Evolutionary conservation across 2,888 invertebrate species (phyloP).

Genomic region (Heterodera filipjevi): DNA sequence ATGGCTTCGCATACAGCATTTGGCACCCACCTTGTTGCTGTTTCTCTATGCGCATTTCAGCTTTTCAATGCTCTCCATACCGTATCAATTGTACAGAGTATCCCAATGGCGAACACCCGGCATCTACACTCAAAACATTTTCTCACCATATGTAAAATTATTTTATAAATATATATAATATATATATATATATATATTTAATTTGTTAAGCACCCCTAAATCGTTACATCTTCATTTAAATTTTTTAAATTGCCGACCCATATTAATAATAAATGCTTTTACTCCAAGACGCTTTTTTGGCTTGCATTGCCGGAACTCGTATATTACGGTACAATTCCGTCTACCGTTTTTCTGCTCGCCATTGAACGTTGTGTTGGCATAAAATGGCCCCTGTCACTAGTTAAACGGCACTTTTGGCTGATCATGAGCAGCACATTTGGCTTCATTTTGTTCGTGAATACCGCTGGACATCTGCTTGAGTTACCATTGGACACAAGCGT

Average conservation of each 20-base stretch:
- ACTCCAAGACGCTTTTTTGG: conserved; percentile 5
- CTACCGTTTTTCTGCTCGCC: conserved; percentile 13
- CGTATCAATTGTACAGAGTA: conserved; percentile 23
- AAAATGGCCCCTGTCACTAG: not conserved
- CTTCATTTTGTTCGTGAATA: conserved; percentile 1
- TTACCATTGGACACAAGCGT: conserved; percentile 7
- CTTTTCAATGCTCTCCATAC: not conserved
- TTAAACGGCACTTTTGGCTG: not conserved
- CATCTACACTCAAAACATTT: not conserved
- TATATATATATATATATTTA: too few species aligned
- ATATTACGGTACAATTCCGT: conserved; percentile 20
- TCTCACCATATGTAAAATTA: conserved; percentile 18
- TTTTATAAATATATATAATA: too few species aligned
- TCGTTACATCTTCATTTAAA: too few species aligned
- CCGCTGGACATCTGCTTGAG: conserved; percentile 18
- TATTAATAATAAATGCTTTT: too few species aligned
- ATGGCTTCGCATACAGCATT: conserved; percentile 8
- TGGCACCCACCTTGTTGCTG: not conserved
- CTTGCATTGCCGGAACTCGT: conserved; percentile 26
- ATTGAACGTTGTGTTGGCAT: conserved; percentile 12
- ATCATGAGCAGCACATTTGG: not conserved
- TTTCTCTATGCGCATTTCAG: conserved; percentile 15
- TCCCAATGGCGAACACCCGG: conserved; percentile 14
- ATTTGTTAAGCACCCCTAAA: not conserved
- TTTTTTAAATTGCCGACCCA: too few species aligned